Conservation (phyloP, 2,113 vertebrate species). For the Zosterops pallidus region DNA sequence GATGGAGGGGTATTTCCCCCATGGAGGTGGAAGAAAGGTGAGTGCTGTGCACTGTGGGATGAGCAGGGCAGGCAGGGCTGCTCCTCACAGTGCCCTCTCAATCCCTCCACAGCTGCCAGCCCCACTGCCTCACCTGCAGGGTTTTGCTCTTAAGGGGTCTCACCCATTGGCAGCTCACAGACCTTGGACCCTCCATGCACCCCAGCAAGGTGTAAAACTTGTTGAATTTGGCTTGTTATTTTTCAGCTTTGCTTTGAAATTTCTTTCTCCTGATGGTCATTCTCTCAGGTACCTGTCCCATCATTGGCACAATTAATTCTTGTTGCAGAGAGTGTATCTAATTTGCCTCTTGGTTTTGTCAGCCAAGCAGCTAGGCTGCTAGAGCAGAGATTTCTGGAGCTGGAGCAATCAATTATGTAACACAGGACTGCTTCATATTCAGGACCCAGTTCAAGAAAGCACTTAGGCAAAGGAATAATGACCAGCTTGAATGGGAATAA, state of each 20-base stretch:
- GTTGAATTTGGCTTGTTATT: background rate
- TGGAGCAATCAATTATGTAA: background rate
- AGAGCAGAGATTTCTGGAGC: background rate
- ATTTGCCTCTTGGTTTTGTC: background rate
- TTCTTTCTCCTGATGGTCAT: background rate
- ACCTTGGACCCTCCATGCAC: rapidly evolving
- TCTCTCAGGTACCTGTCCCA: background rate
- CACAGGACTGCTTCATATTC: background rate
- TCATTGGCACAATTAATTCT: background rate
- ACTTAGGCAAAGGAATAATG: slow-evolving; percentile 18
- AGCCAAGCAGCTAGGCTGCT: background rate
- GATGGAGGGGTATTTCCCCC: rapidly evolving
- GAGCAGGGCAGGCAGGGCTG: background rate
- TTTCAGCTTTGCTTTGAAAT: background rate
- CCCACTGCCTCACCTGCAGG: too few species aligned
- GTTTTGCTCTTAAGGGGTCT: background rate
- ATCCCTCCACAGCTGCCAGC: rapidly evolving
- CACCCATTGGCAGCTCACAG: background rate
- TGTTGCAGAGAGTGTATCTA: rapidly evolving
- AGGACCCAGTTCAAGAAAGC: slow-evolving; percentile 5
- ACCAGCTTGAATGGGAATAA: background rate
- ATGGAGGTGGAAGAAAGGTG: rapidly evolving
- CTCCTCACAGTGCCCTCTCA: background rate
- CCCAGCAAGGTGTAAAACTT: background rate
- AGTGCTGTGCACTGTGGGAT: too few species aligned